Conservation (phyloP, 2,113 vertebrate species). For the Pelodiscus sinensis region DNA sequence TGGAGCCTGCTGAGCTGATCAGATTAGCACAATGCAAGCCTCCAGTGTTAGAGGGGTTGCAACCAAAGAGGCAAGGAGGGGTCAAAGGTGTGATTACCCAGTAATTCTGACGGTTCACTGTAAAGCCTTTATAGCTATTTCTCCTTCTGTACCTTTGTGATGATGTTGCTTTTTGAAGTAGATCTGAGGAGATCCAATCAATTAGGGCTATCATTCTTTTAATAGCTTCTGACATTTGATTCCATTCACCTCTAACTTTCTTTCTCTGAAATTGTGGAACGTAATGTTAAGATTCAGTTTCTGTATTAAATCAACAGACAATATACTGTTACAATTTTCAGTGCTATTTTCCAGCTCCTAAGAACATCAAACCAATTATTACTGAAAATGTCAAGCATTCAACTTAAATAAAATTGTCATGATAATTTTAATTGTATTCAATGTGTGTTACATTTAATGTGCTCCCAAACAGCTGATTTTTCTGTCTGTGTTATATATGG, state of each 20-base stretch:
- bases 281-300: neutral
- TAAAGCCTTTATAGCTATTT: neutral
- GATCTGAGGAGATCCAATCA: neutral
- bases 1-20: neutral
- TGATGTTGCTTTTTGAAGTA: neutral
- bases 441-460: neutral
- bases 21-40: neutral
- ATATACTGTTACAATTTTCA: neutral
- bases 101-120: neutral
- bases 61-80: neutral
- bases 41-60: neutral
- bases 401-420: neutral
- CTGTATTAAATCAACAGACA: accelerated
- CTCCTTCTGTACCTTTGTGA: neutral
- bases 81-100: neutral
- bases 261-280: accelerated
- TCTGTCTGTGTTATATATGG: neutral
- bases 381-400: neutral
- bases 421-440: neutral
- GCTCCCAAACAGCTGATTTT: neutral
- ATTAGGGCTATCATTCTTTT: neutral
- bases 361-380: neutral
- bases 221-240: neutral
- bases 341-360: neutral
- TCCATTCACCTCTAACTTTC: neutral